Conservation (phyloP, 2,888 invertebrate species). For the Lobophora halterata region DNA sequence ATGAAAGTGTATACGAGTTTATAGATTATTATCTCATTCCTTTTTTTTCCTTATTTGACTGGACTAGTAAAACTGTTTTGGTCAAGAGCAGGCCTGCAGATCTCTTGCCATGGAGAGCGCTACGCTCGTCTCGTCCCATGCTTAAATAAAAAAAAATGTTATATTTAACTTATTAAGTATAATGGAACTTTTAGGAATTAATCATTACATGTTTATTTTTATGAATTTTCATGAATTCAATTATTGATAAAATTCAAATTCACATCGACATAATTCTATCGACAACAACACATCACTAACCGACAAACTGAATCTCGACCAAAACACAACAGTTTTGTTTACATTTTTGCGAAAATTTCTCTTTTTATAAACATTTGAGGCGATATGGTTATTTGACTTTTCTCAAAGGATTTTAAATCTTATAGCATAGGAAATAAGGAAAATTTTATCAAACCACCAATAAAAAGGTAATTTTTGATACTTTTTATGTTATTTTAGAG, state of each 20-base stretch:
- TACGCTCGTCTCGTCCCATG: too few species aligned
- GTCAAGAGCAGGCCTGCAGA: too few species aligned
- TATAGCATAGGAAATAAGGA: not conserved
- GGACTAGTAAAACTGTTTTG: too few species aligned
- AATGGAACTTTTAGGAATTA: too few species aligned
- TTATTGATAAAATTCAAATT: not conserved
- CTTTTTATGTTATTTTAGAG: slow-evolving; percentile 5
- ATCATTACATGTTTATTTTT: slow-evolving; percentile 4
- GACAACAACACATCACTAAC: slow-evolving; percentile 31
- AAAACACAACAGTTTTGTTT: slow-evolving; percentile 22
- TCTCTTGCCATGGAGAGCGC: too few species aligned
- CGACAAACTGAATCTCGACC: slow-evolving; percentile 39
- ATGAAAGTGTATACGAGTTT: too few species aligned
- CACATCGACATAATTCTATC: slow-evolving; percentile 26
- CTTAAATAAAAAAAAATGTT: too few species aligned
- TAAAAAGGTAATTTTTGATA: slow-evolving; percentile 3
- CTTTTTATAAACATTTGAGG: slow-evolving; percentile 24
- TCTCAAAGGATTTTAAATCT: not conserved
- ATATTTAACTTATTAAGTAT: too few species aligned
- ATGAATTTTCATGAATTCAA: not conserved
- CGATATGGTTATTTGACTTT: slow-evolving; percentile 1
- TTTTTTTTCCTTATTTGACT: too few species aligned
- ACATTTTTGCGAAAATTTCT: slow-evolving; percentile 25
- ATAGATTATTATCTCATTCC: too few species aligned
- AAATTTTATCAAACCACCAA: too few species aligned